A percentile compares a stretch with the other conserved stretches of the same genome.
These are phyloP conservation scores for Oceanodroma leucorhoa DNA, from an alignment of 2,797 vertebrate genomes.

Conservation along the genomic window DNA sequence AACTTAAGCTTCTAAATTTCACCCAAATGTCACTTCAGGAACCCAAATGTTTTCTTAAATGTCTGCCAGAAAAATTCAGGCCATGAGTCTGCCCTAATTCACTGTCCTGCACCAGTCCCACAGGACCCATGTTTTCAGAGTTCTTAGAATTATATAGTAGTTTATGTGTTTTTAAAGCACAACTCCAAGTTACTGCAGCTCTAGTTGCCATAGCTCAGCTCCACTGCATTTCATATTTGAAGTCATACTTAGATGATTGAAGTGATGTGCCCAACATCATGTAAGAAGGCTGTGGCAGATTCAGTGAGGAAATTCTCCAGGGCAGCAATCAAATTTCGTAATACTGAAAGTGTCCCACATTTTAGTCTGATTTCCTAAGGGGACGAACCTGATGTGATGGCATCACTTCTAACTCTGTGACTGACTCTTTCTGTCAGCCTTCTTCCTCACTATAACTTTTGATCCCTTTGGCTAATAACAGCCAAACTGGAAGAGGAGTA, in stretches of 20 bases:
- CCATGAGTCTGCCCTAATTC: background rate
- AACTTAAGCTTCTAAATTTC: background rate
- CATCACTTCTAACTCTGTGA: background rate
- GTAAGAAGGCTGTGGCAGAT: background rate
- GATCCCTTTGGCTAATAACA: background rate
- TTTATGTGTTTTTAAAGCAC: background rate
- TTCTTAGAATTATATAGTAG: background rate
- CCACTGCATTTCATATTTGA: background rate
- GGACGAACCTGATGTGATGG: background rate
- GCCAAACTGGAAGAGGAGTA: background rate
- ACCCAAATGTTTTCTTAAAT: background rate
- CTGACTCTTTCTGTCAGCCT: background rate
- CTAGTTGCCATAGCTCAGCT: background rate
- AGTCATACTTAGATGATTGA: background rate
- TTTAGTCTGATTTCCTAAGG: conserved; percentile 38
- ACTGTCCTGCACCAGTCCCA: background rate
- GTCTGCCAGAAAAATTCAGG: background rate
- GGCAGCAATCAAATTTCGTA: background rate
- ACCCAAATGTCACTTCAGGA: background rate
- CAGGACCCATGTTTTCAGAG: background rate
- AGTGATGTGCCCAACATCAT: background rate
- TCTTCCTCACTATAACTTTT: background rate
- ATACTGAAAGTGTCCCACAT: background rate
- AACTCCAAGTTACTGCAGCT: background rate
- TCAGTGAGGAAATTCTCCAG: background rate